Conservation (phyloP, 2,888 invertebrate species). For the Tetragnatha montana region DNA sequence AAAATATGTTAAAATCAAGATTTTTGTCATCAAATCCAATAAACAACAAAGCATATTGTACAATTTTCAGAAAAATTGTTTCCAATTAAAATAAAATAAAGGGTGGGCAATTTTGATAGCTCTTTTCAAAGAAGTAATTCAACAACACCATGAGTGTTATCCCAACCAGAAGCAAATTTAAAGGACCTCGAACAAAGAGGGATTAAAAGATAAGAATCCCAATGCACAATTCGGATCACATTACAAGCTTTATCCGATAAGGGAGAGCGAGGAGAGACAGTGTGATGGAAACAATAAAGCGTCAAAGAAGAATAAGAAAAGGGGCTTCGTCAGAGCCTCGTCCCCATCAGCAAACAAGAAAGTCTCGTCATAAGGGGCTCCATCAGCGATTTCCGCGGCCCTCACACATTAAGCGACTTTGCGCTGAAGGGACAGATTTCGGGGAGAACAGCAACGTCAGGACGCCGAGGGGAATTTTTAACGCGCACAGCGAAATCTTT, state of each 20-base stretch:
- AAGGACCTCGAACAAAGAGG: neutral
- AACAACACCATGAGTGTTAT: too few relatives aligned
- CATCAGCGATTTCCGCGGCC: neutral
- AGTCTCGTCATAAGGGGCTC: too few relatives aligned
- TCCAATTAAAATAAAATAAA: too few relatives aligned
- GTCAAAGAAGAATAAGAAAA: neutral
- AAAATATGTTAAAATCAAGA: too few relatives aligned
- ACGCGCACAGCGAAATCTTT: neutral
- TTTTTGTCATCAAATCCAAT: too few relatives aligned
- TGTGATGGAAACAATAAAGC: neutral
- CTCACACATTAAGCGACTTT: slow-evolving; percentile 44
- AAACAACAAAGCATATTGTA: too few relatives aligned
- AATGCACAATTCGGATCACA: neutral
- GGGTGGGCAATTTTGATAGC: too few relatives aligned
- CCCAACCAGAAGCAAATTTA: too few relatives aligned
- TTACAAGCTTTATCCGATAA: neutral
- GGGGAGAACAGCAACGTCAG: slow-evolving; percentile 4
- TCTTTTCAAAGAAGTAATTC: too few relatives aligned
- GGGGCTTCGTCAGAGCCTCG: neutral
- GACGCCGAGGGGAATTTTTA: neutral
- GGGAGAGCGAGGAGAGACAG: neutral
- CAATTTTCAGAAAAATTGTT: too few relatives aligned
- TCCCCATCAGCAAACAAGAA: too few relatives aligned
- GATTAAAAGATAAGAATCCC: neutral
- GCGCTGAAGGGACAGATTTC: slow-evolving; percentile 33